Evolutionary conservation across 2,888 invertebrate genomes (phyloP), one percentile per base, ranked within the genome.

Genomic region (Syrphus vitripennis): DNA sequence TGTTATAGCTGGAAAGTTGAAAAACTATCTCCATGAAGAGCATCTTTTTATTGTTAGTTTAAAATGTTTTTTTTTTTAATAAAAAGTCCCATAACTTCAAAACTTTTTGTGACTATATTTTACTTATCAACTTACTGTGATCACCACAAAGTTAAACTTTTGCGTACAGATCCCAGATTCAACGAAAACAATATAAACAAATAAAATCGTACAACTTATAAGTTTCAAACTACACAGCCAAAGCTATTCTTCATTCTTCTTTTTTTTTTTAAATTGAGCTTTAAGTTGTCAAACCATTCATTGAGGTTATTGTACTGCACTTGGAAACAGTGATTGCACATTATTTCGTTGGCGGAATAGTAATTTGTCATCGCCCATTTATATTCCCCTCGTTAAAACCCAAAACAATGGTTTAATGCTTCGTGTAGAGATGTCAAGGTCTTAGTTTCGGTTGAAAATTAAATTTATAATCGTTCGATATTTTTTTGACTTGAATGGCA

Each of bases 291-390:
- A 79, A 74, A 16, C 31, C 50, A 65, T 37, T 34, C 26, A 31
- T 34, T 40, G 75, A 69, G 75, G 75, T 81, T 69, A 69, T 61
- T 75, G 53, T 53, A 75, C 75, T 75, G 19, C 59, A 16, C 57
- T 63, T 42, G 42, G 55, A 48, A n/a, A n/a, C 34, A 40, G 31
- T 48, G n/a, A 72, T 48, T 65, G 57, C 40, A 37, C 26, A 19
- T 59, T 3, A 48, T 21, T 29, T 59, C 9, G 19, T 72, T 34
- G 29, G 34, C 21, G 34, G 50, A 67, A 67, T 67, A 50, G n/a
- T 5, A 67, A 50, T 34, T 50, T 10, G 19, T 50, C 50, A 67
- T 67, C 14, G 45, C 26, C 1, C 42, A 67, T 67, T 50, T 50
- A 34, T 50, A 37, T 65, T 45, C 65, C 16, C 31, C 34, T 37